Base-by-base conservation (phyloP, 2,113 vertebrate species). In the Cyprinus carpio region DNA sequence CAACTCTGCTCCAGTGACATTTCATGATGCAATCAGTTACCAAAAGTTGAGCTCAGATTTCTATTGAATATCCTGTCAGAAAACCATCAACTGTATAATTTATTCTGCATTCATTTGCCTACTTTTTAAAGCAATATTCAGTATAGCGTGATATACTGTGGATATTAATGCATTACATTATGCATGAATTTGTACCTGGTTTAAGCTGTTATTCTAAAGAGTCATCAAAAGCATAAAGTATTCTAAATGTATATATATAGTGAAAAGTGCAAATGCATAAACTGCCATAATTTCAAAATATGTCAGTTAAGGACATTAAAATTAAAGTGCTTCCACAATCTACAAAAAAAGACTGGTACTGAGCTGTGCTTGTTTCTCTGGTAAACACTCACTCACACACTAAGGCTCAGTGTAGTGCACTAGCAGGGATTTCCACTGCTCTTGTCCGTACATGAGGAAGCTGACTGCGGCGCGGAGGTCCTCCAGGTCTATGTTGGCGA, bases 401-500 rank as follows among this genome's bases (percentile, higher is more conserved):
- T 58, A 83, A 37, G 67, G 79, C 23, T 79, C 11, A 31, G 25
- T 3, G n/a, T 29, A 40, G 1, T 46, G 69, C 85, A 72, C 90
- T 90, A 11, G 85, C 85, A 37, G 87, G 86, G 82, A 84, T 23
- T 58, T 87, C 83, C 20, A 79, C 37, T 87, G 89, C 43, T 89
- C 84, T 29, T 85, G 85, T 9, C 92, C 93, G 1, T 91, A 92
- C 31, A 92, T n/a, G 29, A 95, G 91, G 90, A 93, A 94, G 27
- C 91, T 87, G 25, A 90, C 76, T 2, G 94, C 93, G 0, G 85
- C 87, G 76, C 95, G 95, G 54, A 99, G 95, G 0, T 96, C 95
- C 85, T 97, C 96, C 4, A 95, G 96, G 23, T 96, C 96, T 0
- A 99, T 92, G 92, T 95, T 97, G 6, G 96, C 93, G 90, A 99